Percentiles rank a stretch among this genome's conserved stretches.
Evolutionary conservation across 2,888 invertebrate species (phyloP).

Genomic region (Tinea pellionella): DNA sequence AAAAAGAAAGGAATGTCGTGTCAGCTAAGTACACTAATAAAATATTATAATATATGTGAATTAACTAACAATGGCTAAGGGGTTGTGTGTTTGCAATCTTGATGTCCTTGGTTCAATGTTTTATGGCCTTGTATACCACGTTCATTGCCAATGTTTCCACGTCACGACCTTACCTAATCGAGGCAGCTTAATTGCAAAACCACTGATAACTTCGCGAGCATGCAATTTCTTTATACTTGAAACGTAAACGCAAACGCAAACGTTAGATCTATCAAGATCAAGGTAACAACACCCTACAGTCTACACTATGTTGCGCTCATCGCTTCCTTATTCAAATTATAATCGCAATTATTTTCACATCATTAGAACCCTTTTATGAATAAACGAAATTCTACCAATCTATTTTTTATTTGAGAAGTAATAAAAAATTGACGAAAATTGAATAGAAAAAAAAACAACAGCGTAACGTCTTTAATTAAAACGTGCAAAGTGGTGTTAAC

Average conservation of each 20-base stretch:
- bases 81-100: conserved; percentile 1
- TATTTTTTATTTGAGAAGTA: too few relatives aligned
- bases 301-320: too few relatives aligned
- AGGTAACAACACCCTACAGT: not conserved
- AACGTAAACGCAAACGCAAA: too few relatives aligned
- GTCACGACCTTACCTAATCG: not conserved
- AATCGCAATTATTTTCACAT: too few relatives aligned
- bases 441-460: too few relatives aligned
- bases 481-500: too few relatives aligned
- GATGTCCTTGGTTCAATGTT: not conserved
- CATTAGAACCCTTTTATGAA: too few relatives aligned
- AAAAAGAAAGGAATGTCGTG: not conserved
- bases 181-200: not conserved
- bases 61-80: not conserved
- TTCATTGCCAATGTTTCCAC: conserved; percentile 5
- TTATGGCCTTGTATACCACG: not conserved
- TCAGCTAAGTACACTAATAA: not conserved
- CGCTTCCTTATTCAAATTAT: too few relatives aligned
- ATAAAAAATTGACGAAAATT: too few relatives aligned
- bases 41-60: conserved; percentile 5
- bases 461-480: too few relatives aligned
- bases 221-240: not conserved
- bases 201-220: not conserved
- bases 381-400: too few relatives aligned
- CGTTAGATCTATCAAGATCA: not conserved